Conservation (phyloP, 2,113 vertebrate genomes). For the Cyanoramphus novaezelandiae region DNA sequence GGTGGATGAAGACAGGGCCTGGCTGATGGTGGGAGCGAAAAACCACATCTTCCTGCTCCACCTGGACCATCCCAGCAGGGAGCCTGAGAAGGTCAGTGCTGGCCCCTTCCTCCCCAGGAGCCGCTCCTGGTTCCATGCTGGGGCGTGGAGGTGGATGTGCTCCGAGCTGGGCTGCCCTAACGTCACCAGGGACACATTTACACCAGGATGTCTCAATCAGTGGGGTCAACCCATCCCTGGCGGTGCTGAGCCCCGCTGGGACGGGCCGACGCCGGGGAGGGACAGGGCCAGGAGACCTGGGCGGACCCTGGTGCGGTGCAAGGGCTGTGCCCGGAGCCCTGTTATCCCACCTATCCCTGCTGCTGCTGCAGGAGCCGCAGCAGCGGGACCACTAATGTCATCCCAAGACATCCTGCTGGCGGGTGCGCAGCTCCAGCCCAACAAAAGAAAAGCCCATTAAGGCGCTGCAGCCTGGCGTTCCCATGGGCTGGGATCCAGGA, state of each 20-base stretch:
- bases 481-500: slow-evolving; percentile 5
- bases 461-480: not conserved
- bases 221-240: not conserved
- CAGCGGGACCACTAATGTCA: not conserved
- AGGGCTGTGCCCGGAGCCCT: not conserved
- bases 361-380: not conserved
- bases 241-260: not conserved
- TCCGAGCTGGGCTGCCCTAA: not conserved
- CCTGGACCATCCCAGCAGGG: slow-evolving; percentile 73
- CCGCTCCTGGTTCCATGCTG: not conserved
- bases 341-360: not conserved
- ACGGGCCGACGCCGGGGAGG: not conserved
- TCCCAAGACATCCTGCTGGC: slow-evolving; percentile 54
- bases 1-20: slow-evolving; percentile 83
- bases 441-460: slow-evolving; percentile 30
- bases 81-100: slow-evolving; percentile 74
- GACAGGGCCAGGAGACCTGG: not conserved
- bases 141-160: not conserved
- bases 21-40: slow-evolving; percentile 84
- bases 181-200: not conserved
- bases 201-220: not conserved
- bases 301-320: not conserved
- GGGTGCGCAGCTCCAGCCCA: not conserved
- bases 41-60: slow-evolving; percentile 84
- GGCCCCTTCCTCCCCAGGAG: not conserved